phyloP scores from a whole-genome alignment of 2,113 vertebrate species.

The Bothrops jararaca region DNA sequence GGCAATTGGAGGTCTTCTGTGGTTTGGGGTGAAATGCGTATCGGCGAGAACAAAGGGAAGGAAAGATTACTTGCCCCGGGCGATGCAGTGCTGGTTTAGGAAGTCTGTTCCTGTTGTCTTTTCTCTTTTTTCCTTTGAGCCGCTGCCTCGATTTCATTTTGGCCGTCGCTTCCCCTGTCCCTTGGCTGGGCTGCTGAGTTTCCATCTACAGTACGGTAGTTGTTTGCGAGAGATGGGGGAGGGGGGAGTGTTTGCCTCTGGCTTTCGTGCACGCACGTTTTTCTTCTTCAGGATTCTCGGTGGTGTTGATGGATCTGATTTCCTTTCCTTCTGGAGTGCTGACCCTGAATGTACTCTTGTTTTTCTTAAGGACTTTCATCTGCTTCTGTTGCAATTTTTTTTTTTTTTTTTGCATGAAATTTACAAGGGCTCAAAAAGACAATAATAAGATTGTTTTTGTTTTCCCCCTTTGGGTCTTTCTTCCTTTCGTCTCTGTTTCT shows the following conservation, averaged over 20 bases:
- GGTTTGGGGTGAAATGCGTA: neutral
- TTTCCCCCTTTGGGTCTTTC: neutral
- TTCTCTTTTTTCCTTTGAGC: neutral
- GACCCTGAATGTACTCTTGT: conserved; percentile 22
- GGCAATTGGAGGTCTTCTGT: neutral
- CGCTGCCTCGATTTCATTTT: conserved; percentile 33
- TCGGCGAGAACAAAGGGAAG: neutral
- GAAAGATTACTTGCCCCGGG: neutral
- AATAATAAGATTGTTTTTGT: neutral
- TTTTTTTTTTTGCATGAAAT: conserved; percentile 19
- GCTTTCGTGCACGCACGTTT: neutral
- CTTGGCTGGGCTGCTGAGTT: neutral
- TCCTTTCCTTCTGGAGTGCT: conserved; percentile 43
- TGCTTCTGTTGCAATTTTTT: conserved; percentile 30
- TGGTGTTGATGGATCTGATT: conserved; percentile 37
- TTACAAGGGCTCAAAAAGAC: conserved; percentile 37
- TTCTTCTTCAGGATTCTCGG: conserved; percentile 32
- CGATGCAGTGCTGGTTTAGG: neutral
- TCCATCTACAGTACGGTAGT: conserved; percentile 13
- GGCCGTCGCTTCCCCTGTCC: no score
- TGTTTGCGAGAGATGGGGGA: neutral
- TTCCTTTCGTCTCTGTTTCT: neutral
- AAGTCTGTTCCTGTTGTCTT: neutral
- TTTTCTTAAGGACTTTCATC: conserved; percentile 12
- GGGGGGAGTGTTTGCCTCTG: neutral